Percentiles rank a stretch among this genome's conserved stretches.
phyloP scores from a whole-genome alignment of 92 coral and sea anemone genomes.

The Palythoa grandis region DNA sequence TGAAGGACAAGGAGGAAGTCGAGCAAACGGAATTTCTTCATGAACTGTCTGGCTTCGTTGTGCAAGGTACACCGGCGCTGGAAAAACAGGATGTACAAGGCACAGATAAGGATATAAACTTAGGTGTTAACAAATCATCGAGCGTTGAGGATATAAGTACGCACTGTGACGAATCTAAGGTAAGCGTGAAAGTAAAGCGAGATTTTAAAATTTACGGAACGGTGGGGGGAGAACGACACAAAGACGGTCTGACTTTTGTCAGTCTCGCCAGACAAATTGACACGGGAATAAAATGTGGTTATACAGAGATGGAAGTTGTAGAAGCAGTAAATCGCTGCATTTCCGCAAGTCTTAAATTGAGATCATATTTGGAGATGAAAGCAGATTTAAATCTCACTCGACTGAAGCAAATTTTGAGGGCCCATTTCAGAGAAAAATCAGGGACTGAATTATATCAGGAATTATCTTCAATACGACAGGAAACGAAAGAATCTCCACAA shows the following conservation, averaged over 20 bases:
- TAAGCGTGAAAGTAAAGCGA: slow-evolving; percentile 10
- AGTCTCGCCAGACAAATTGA: slow-evolving; percentile 56
- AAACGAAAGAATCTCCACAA: slow-evolving; percentile 53
- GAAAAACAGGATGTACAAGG: too few species aligned
- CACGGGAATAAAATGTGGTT: slow-evolving; percentile 50
- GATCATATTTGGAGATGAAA: slow-evolving; percentile 57
- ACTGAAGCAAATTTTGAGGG: slow-evolving; percentile 53
- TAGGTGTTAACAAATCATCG: too few species aligned
- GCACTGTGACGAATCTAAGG: not conserved
- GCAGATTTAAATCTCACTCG: slow-evolving; percentile 50
- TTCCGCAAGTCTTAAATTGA: slow-evolving; percentile 55
- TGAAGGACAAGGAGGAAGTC: not conserved
- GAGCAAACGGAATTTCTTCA: not conserved
- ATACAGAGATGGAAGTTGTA: slow-evolving; percentile 56
- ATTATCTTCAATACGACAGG: slow-evolving; percentile 50
- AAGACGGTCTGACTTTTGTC: slow-evolving; percentile 12
- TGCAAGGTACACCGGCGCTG: too few species aligned
- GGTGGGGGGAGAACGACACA: not conserved
- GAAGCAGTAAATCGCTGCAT: slow-evolving; percentile 63
- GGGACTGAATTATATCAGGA: slow-evolving; percentile 69
- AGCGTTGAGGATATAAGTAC: too few species aligned
- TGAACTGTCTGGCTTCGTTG: not conserved
- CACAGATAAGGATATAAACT: too few species aligned
- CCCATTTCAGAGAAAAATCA: slow-evolving; percentile 61
- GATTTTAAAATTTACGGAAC: too few species aligned